Conservation (phyloP, 2,888 invertebrate genomes). For the Habrosyne pyritoides region DNA sequence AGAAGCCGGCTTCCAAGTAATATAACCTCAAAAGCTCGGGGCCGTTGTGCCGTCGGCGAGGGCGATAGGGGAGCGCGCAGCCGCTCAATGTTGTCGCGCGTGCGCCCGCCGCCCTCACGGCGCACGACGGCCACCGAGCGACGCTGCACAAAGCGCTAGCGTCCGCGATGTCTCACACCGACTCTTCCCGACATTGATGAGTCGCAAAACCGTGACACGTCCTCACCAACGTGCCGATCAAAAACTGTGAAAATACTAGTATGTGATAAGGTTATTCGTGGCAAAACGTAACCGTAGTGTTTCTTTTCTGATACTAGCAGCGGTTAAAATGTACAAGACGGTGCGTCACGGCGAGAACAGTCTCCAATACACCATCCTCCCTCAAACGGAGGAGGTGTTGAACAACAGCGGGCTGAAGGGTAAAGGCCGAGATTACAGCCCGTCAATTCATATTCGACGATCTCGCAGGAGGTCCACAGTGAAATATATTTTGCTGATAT, state of each 20-base stretch:
- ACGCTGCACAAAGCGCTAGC: slow-evolving; percentile 72
- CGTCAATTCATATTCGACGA: slow-evolving; percentile 72
- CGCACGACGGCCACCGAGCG: slow-evolving; percentile 34
- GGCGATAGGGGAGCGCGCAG: slow-evolving; percentile 65
- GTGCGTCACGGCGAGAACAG: slow-evolving; percentile 89
- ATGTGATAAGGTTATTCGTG: slow-evolving; percentile 67
- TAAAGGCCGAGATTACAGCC: slow-evolving; percentile 79
- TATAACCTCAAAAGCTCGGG: slow-evolving; percentile 78
- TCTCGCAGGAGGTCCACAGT: slow-evolving; percentile 63
- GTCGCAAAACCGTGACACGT: slow-evolving; percentile 43
- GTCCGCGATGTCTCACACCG: slow-evolving; percentile 63
- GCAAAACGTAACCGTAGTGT: slow-evolving; percentile 59
- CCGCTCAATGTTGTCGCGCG: slow-evolving; percentile 80
- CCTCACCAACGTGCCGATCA: slow-evolving; percentile 37
- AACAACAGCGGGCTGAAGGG: slow-evolving; percentile 84
- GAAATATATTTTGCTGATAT: slow-evolving; percentile 66
- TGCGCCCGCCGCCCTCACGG: slow-evolving; percentile 47
- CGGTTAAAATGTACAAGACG: slow-evolving; percentile 87
- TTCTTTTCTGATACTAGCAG: slow-evolving; percentile 60
- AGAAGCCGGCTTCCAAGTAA: slow-evolving; percentile 69
- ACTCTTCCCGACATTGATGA: slow-evolving; percentile 54
- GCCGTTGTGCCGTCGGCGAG: slow-evolving; percentile 40
- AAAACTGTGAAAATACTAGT: slow-evolving; percentile 53
- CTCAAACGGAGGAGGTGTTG: slow-evolving; percentile 87
- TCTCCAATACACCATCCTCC: slow-evolving; percentile 89